Evolutionary conservation across 2,888 invertebrate genomes (phyloP), one percentile per base, ranked within the genome.

Genomic region (Cephonodes hylas): DNA sequence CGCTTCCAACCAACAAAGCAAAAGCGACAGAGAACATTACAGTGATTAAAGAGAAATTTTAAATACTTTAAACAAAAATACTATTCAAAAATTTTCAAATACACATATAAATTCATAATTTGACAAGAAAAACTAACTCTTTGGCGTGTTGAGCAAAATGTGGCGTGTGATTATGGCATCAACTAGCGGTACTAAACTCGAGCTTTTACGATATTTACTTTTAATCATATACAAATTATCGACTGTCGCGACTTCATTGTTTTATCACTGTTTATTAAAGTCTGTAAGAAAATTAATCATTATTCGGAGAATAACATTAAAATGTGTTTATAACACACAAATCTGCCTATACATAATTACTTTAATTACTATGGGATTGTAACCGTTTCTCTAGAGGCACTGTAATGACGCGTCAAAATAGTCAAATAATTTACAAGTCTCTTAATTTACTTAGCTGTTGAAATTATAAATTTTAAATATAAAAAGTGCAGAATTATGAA

Each of bases 71-170:
- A 18, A 4, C 27, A 15, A 31, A 53, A 25, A 20, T 27, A 31
- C 27, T 53, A 27, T 53, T 42, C 20, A 1, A 42, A n/a, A 45
- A 53, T 31, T 53, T 53, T 53, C 53, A 53, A 53, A 31, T 53
- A 53, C 53, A 53, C 53, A 53, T 18, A 48, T 53, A 53, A 53
- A 53, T 53, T 53, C 53, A 53, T 53, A 53, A 53, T 53, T 53
- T 58, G 63, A 70, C 68, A 61, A 70, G 63, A 68, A 70, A 75
- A 75, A 70, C 72, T 64, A 59, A 70, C 72, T 90, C 91, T 91
- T 91, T 91, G 91, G 91, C 89, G 85, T 81, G 77, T 91, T 91
- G 91, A 91, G 91, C 91, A 91, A 91, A 88, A 81, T 74, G 78
- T 80, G 76, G 77, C 53, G 31, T 74, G 76, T 77, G 66, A 72